phyloP scores from a whole-genome alignment of 2,888 invertebrate species.

The Andrena minutula region DNA sequence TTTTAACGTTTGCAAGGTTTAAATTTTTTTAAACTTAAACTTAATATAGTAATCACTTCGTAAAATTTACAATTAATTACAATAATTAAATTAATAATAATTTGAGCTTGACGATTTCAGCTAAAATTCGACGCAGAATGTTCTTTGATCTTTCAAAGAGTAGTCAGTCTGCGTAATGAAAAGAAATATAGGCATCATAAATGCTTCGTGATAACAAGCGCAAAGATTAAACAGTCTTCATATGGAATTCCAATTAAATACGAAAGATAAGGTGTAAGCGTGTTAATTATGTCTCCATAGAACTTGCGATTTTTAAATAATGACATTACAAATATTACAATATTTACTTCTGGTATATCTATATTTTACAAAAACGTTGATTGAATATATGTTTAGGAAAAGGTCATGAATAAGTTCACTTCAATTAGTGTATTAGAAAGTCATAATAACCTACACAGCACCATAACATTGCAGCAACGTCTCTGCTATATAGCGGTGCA shows the following conservation, averaged over 20 bases:
- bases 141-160: conserved; percentile 11
- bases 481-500: too few species aligned
- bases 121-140: conserved; percentile 5
- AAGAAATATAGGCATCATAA: conserved; percentile 50
- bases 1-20: neutral
- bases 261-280: conserved; percentile 39
- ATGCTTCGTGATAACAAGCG: conserved; percentile 45
- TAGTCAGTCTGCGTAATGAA: conserved; percentile 13
- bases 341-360: neutral
- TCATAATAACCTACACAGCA: too few species aligned
- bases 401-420: too few species aligned
- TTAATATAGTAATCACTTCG: neutral
- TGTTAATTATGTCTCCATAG: neutral
- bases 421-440: too few species aligned
- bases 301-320: conserved; percentile 6
- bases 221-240: conserved; percentile 45
- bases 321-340: neutral
- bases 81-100: neutral
- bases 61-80: neutral
- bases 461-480: too few species aligned
- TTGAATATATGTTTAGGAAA: neutral
- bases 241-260: conserved; percentile 27
- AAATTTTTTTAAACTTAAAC: neutral
- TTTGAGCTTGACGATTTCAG: neutral
- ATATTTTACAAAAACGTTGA: neutral